Conservation (phyloP, 2,113 vertebrate species). For the Alligator mississippiensis region DNA sequence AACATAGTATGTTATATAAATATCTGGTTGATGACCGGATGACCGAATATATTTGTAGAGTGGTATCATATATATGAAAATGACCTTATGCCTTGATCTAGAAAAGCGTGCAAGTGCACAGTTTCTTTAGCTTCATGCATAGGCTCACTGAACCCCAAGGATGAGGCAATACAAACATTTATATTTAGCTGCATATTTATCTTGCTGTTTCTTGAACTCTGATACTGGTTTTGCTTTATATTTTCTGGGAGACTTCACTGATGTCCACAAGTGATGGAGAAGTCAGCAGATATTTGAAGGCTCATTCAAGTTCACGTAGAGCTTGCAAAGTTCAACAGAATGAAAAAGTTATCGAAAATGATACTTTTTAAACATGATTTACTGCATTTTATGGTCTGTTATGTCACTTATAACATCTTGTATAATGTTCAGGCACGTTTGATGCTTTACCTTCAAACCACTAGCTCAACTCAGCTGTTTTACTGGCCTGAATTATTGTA, state of each 20-base stretch:
- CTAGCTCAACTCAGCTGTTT: slow-evolving; percentile 1
- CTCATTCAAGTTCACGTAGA: background rate
- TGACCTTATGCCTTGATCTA: no score
- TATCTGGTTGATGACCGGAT: no score
- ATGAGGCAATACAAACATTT: no score
- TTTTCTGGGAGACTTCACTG: background rate
- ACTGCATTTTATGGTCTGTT: slow-evolving; percentile 11
- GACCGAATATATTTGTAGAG: no score
- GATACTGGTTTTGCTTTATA: background rate
- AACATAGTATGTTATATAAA: no score
- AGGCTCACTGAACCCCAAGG: no score
- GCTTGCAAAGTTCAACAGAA: background rate
- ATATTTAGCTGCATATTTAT: background rate
- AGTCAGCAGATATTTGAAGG: background rate
- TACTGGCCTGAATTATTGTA: background rate
- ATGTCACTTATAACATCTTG: background rate
- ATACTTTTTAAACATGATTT: background rate
- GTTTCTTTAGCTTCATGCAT: no score
- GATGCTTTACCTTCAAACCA: slow-evolving; percentile 27
- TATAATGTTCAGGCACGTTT: background rate
- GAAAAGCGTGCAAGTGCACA: no score
- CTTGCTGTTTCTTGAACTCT: background rate
- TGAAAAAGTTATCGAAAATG: background rate
- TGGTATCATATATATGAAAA: no score
- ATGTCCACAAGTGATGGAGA: background rate